A percentile compares a stretch with the other conserved stretches of the same genome.
These are phyloP conservation scores for Lacerta agilis DNA, from an alignment of 2,797 vertebrate genomes.

Conservation along the genomic window DNA sequence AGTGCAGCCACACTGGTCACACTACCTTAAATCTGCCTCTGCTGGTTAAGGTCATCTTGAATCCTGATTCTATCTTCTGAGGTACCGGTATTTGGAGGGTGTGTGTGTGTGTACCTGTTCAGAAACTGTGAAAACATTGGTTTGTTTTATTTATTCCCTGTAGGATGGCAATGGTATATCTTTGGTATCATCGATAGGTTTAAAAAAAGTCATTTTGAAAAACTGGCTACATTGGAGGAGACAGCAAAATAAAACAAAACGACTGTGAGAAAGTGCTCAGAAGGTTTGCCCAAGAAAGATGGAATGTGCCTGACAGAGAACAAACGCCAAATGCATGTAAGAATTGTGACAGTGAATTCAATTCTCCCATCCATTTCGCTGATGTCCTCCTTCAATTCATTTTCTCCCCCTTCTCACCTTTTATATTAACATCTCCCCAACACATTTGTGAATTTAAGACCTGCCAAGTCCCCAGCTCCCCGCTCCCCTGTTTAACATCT, in stretches of 20 bases:
- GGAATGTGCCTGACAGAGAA: background rate
- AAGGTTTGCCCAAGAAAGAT: background rate
- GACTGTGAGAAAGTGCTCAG: too few relatives aligned
- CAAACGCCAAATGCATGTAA: background rate
- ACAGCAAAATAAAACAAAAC: background rate
- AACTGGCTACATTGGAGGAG: background rate
- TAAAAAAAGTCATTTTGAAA: background rate
- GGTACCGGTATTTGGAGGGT: too few relatives aligned
- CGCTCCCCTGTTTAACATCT: background rate
- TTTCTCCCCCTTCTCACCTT: conserved; percentile 2
- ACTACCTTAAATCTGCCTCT: too few relatives aligned
- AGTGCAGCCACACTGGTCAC: too few relatives aligned
- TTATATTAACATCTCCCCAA: conserved; percentile 38
- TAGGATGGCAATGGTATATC: background rate
- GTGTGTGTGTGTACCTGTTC: background rate
- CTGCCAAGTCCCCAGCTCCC: conserved; percentile 26
- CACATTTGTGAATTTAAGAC: conserved; percentile 49
- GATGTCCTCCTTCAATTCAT: conserved; percentile 16
- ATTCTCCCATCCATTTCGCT: conserved; percentile 10
- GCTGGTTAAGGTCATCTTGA: too few relatives aligned
- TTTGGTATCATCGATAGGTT: conserved; percentile 6
- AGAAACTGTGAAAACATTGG: background rate
- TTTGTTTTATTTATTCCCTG: background rate
- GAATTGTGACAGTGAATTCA: background rate
- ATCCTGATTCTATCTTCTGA: too few relatives aligned